phyloP scores from a whole-genome alignment of 2,797 vertebrate species.

The Parotocinclus haroldoi region DNA sequence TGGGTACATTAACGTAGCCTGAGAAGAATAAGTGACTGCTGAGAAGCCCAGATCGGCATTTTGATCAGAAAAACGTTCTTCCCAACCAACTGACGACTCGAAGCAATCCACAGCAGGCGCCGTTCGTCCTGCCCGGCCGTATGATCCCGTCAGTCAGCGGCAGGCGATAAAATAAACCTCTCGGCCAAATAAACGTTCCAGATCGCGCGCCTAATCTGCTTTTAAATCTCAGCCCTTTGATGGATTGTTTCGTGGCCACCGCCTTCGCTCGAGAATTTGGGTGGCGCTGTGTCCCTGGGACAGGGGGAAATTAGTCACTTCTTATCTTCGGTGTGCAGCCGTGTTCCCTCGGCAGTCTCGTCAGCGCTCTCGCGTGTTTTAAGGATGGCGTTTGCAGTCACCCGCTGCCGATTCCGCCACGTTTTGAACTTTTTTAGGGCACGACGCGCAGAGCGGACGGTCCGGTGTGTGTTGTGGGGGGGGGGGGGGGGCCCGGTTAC shows the following conservation, averaged over 20 bases:
- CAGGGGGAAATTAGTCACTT: conserved; percentile 53
- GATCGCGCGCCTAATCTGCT: neutral
- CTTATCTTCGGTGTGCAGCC: conserved; percentile 65
- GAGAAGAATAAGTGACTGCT: too few relatives aligned
- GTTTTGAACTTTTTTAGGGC: too few relatives aligned
- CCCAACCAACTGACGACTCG: too few relatives aligned
- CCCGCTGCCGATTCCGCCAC: conserved; percentile 4
- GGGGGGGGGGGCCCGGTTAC: too few relatives aligned
- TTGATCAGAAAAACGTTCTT: neutral
- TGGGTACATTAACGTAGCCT: too few relatives aligned
- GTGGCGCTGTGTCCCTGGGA: conserved; percentile 51
- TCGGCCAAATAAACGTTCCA: neutral
- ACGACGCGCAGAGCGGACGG: too few relatives aligned
- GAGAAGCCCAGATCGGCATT: too few relatives aligned
- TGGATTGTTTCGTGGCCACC: neutral
- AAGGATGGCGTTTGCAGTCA: conserved; percentile 26
- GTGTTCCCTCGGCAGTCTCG: conserved; percentile 57
- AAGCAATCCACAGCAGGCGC: neutral
- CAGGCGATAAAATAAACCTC: neutral
- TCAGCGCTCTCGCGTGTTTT: conserved; percentile 50
- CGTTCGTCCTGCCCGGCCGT: neutral
- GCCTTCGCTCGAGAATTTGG: conserved; percentile 40
- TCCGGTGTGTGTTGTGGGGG: too few relatives aligned
- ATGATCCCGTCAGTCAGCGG: neutral
- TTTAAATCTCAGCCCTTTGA: neutral